Evolutionary conservation across 2,888 invertebrate genomes (phyloP).

Genomic region (Agonopterix heracliana): DNA sequence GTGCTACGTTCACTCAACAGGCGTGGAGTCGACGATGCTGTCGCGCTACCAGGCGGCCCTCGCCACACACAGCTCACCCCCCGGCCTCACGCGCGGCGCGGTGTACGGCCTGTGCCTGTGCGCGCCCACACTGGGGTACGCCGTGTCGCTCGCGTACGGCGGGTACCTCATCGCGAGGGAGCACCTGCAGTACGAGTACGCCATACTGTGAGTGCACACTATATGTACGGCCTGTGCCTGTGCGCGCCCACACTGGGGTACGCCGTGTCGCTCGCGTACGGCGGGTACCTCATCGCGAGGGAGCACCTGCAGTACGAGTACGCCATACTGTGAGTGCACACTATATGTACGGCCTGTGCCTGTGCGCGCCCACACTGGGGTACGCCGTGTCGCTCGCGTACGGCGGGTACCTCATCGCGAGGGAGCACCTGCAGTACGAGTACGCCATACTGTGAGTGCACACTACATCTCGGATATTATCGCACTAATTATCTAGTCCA

Average conservation of each 20-base stretch:
- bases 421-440: slow-evolving; percentile 77
- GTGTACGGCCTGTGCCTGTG: slow-evolving; percentile 83
- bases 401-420: slow-evolving; percentile 81
- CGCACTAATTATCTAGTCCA: no score
- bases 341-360: slow-evolving; percentile 83
- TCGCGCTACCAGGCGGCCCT: slow-evolving; percentile 66
- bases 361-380: slow-evolving; percentile 81
- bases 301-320: slow-evolving; percentile 78
- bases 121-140: slow-evolving; percentile 83
- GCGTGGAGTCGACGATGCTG: slow-evolving; percentile 71
- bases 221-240: slow-evolving; percentile 82
- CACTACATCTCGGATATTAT: no score
- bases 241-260: slow-evolving; percentile 83
- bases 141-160: slow-evolving; percentile 82
- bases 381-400: slow-evolving; percentile 83
- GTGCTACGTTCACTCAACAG: slow-evolving; percentile 20
- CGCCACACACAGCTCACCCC: slow-evolving; percentile 43
- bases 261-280: slow-evolving; percentile 82
- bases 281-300: slow-evolving; percentile 80
- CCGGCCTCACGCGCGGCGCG: slow-evolving; percentile 73
- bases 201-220: slow-evolving; percentile 84
- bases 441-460: slow-evolving; percentile 11
- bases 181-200: slow-evolving; percentile 76
- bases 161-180: slow-evolving; percentile 80
- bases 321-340: slow-evolving; percentile 83